Base-by-base conservation (phyloP, 2,888 invertebrate genomes). In the Temnothorax unifasciatus region DNA sequence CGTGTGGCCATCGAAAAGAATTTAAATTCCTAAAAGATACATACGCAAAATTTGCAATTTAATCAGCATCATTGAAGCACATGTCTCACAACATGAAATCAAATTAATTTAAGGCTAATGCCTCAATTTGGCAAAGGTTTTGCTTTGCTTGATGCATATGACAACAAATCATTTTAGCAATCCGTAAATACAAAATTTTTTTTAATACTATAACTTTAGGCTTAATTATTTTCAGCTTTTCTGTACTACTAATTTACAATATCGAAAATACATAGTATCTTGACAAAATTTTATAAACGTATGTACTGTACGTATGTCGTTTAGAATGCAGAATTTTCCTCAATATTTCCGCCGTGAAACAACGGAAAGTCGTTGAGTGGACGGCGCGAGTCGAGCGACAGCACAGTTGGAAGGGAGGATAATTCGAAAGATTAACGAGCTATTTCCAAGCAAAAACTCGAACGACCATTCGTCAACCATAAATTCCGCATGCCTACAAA, bases 351-450 rank as follows among this genome's bases (percentile, higher is more conserved):
- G 66, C 41, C 74, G 57, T 66, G 41, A 25, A 83, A 68, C 84
- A 79, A 82, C 82, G 79, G 83, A 89, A 89, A 88, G 90, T 86
- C 69, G 88, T 85, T 86, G 89, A 90, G 82, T 71, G 85, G 69
- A 81, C 82, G 44, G 81, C 73, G 84, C 34, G 75, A 47, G 63
- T 68, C 68, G 75, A 64, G 84, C 82, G 86, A 63, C 84, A 59
- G 84, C 85, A 82, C 83, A 59, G 89, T 91, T 92, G 92, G 88
- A 87, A 90, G 93, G 92, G 92, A 92, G 92, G 93, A 92, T 93
- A 93, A 93, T 92, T 93, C 92, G 91, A 91, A 92, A 93, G 93
- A 93, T 93, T 93, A 93, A 93, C 92, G 93, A 93, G 93, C 92
- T 92, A 91, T 93, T 92, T 92, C 91, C 92, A 89, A 89, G 91